phyloP scores from a whole-genome alignment of 2,888 invertebrate genomes.

The Tetranychus piercei region DNA sequence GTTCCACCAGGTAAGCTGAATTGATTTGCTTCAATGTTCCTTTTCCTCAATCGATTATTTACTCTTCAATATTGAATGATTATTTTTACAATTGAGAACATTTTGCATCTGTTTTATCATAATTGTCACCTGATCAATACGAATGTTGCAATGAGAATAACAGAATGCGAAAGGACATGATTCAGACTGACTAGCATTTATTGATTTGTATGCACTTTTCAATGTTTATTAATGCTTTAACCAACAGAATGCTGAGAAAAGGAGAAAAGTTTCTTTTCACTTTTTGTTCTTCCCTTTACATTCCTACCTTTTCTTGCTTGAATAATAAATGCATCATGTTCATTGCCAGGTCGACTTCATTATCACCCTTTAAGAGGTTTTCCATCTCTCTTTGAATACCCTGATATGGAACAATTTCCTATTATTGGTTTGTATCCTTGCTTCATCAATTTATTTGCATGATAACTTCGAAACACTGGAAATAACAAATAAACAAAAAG shows the following conservation, averaged over 20 bases:
- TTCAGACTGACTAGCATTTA: too few relatives aligned
- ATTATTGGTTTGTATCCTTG: background rate
- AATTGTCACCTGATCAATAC: too few relatives aligned
- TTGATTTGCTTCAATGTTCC: background rate
- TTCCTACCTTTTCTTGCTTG: too few relatives aligned
- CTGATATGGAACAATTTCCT: background rate
- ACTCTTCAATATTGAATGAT: background rate
- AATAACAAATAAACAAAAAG: background rate
- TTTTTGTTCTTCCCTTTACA: too few relatives aligned
- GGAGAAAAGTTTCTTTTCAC: too few relatives aligned
- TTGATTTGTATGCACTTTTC: too few relatives aligned
- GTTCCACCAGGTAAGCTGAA: constrained; percentile 5
- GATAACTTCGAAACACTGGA: background rate
- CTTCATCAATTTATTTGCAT: background rate
- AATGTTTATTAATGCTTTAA: too few relatives aligned
- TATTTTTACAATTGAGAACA: background rate
- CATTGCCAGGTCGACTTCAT: background rate
- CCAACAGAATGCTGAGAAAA: too few relatives aligned
- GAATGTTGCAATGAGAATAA: too few relatives aligned
- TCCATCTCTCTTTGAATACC: background rate
- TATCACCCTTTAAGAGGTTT: background rate
- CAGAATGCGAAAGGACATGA: too few relatives aligned
- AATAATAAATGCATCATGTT: too few relatives aligned
- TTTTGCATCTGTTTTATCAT: too few relatives aligned
- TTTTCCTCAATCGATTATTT: background rate